A percentile compares a stretch with the other conserved stretches of the same genome.
Evolutionary conservation across 2,888 invertebrate species (phyloP).

Genomic region (Lochmaea crataegi): DNA sequence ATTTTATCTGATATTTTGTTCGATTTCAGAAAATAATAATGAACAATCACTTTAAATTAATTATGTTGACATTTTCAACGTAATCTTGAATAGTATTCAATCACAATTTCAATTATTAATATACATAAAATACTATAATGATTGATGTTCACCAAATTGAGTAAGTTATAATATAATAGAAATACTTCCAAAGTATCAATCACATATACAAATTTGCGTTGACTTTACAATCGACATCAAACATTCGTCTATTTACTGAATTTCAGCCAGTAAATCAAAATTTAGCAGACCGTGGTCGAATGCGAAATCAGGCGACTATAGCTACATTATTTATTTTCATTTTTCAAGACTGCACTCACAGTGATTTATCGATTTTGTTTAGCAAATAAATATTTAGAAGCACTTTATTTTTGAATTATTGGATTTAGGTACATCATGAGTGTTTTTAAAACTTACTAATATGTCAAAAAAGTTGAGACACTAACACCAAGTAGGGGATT

Average conservation of each 20-base stretch:
- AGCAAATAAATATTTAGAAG: neutral
- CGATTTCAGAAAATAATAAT: no score
- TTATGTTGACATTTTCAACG: neutral
- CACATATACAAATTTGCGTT: neutral
- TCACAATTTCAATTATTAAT: neutral
- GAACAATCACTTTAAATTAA: no score
- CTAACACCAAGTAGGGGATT: no score
- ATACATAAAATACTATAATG: neutral
- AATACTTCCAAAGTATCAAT: neutral
- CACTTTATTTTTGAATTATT: neutral
- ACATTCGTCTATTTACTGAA: neutral
- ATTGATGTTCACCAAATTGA: neutral
- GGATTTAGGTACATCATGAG: neutral
- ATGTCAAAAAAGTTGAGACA: no score
- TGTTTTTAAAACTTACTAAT: no score
- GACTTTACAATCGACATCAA: constrained; percentile 2
- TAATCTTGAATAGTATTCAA: no score
- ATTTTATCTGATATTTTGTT: no score
- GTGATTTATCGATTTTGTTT: neutral
- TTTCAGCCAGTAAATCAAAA: neutral
- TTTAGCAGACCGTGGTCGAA: neutral
- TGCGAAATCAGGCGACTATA: neutral
- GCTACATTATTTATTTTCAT: neutral
- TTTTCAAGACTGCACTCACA: neutral
- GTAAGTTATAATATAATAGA: neutral